Evolutionary conservation across 1,140 invertebrate species (phyloP), one percentile per base, ranked within the genome.

Genomic region (Belonocnema kinseyi): DNA sequence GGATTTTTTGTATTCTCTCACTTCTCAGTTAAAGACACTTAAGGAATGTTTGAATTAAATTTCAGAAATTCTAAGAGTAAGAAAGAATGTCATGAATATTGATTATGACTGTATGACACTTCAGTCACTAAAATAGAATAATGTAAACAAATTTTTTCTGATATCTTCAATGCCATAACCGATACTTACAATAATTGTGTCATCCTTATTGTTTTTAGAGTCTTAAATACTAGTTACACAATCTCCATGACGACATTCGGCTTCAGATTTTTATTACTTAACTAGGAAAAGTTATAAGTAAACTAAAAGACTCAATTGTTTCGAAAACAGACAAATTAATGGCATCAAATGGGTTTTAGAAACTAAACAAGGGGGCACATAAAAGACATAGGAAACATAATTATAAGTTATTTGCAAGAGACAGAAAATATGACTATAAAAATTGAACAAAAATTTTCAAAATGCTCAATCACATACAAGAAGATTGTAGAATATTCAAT

Each of bases 161-260:
- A 54, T 54, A 54, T 54, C 17, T 19, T 54, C 53, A 54, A 17
- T 16, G 53, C 53, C 53, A 17, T 8, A 54, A 54, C 17, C 8
- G 53, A 54, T 19, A 54, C n/a, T 54, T 54, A 54, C 40, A 46
- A 46, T 54, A 53, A 53, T n/a, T 54, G n/a, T 54, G 53, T 54
- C 53, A 54, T 54, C 7, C 17, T 6, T 54, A 11, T 54, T 54
- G 17, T 54, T 54, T 19, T 54, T 19, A 54, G 53, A 54, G n/a
- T 19, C 17, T 17, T 54, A 54, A 54, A n/a, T 54, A 19, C 11
- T 19, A 19, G n/a, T 54, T 54, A 10, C n/a, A 17, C n/a, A 54
- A 54, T 54, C 8, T 19, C 17, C n/a, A 17, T 17, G 16, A 54
- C 17, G 53, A 54, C 53, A 19, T 54, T 16, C n/a, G 16, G 5